Base-by-base conservation (phyloP, 1,140 invertebrate genomes). In the Conus ventricosus region DNA sequence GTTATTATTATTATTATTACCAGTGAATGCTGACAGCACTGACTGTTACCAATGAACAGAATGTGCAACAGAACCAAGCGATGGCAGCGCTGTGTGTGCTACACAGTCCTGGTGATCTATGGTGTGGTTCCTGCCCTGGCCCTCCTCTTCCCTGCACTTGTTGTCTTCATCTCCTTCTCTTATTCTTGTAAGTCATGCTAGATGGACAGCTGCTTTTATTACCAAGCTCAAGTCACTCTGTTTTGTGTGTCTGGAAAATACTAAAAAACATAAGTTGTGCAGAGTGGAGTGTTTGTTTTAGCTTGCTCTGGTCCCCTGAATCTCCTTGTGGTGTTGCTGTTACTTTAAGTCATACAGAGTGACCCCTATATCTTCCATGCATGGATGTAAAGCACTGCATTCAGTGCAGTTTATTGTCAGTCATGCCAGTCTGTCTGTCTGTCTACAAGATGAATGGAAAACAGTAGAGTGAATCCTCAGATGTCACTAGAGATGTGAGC, bases 121-220 rank as follows among this genome's bases (percentile, higher is more conserved):
- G 84, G 63, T 17, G 13, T 85, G 63, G 51, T 85, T 53, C 84
- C 84, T 20, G 25, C 60, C 71, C 0, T 85, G 84, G 84, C 63
- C 6, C 84, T 85, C 17, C 27, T 85, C 15, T 85, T 85, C 23
- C 84, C 84, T 85, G 60, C 57, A 0, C 63, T 85, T 39, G 84
- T 85, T 15, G 17, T 63, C 60, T 75, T 23, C 84, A 39, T 85
- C 13, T 23, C 53, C 17, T 53, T 75, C 53, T 51, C 84, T 51
- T 75, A 75, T 25, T 67, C 84, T 0, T 71, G 84, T 85, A 20
- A 85, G 84, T 85, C 39, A 25, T 5, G 13, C 7, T 39, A 53
- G 8, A n/a, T 25, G 7, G 71, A 8, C 5, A 75, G 20, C 13
- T 75, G 7, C 20, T 75, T 60, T 1, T 15, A 4, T 60, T 60